These are phyloP conservation scores for Gymnopithys bicolor DNA, from an alignment of 2,797 vertebrate species.

Conservation along the genomic window DNA sequence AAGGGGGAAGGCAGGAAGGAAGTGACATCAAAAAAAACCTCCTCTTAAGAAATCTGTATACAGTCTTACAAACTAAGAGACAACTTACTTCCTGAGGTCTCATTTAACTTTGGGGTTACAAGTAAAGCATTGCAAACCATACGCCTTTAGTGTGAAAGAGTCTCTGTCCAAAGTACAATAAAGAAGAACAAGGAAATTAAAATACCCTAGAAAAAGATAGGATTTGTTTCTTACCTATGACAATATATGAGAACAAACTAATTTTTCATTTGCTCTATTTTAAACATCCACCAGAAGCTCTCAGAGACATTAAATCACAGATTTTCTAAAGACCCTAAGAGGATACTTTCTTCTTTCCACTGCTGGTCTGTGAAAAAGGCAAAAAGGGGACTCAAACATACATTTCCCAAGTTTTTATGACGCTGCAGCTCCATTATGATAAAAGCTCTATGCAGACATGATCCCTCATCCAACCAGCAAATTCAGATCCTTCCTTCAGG, in stretches of 20 bases:
- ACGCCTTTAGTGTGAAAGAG: neutral
- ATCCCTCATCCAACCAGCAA: neutral
- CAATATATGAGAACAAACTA: neutral
- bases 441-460: neutral
- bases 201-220: neutral
- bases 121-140: neutral
- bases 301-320: neutral
- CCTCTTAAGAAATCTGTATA: neutral
- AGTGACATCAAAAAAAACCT: neutral
- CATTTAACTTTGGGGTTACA: neutral
- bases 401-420: neutral
- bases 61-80: neutral
- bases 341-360: neutral
- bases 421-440: rapidly evolving
- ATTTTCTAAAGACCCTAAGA: neutral
- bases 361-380: neutral
- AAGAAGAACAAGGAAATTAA: neutral
- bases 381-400: neutral
- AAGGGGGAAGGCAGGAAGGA: neutral
- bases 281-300: neutral
- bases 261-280: neutral
- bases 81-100: neutral
- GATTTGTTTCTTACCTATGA: neutral
- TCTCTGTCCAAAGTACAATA: neutral
- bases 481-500: neutral